Evolutionary conservation across 2,797 vertebrate species (phyloP), one percentile per base, ranked within the genome.

Genomic region (Coilia nasus): DNA sequence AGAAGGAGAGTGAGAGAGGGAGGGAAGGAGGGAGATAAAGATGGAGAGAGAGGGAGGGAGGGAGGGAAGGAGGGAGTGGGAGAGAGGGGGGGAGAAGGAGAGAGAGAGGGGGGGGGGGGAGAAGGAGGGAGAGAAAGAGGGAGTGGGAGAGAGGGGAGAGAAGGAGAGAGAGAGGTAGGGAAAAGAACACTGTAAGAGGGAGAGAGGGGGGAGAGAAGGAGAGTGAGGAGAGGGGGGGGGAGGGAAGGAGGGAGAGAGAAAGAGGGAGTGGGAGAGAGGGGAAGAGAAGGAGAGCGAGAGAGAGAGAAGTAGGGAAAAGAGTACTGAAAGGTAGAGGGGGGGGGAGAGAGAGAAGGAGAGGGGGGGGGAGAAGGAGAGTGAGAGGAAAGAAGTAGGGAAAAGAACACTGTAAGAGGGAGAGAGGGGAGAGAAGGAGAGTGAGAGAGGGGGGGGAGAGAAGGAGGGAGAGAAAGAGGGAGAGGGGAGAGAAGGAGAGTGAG

Each of bases 21-120:
- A 17, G 9, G 87, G 89, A 83, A 85, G 4, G 82, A 67, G n/a
- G 82, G 67, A 81, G 71, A 59, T 31, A 87, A 71, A 83, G 87
- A 60, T 31, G n/a, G 85, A 57, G 56, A 57, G 56, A 57, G 56
- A 57, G 44, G 59, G 25, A 62, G 56, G 59, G 17, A n/a, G 17
- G 6, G 10, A 35, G 19, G 19, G 50, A 82, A 56, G 57, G 50
- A 25, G 44, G 31, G 81, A 59, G 35, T 50, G 82, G 21, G 56
- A 56, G n/a, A 81, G 78, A 59, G 59, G 0, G 10, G 23, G 81
- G 25, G 54, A 81, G 47, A 87, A 35, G 82, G 78, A 44, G 59
- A 47, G 50, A 81, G 83, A 17, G 46, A 84, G 81, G 25, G 46
- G 25, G 21, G 62, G 41, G 44, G 59, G 57, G 46, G 3, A 47